These are phyloP conservation scores for Anolis apletophallus DNA, from an alignment of 2,797 vertebrate genomes.

Conservation along the genomic window DNA sequence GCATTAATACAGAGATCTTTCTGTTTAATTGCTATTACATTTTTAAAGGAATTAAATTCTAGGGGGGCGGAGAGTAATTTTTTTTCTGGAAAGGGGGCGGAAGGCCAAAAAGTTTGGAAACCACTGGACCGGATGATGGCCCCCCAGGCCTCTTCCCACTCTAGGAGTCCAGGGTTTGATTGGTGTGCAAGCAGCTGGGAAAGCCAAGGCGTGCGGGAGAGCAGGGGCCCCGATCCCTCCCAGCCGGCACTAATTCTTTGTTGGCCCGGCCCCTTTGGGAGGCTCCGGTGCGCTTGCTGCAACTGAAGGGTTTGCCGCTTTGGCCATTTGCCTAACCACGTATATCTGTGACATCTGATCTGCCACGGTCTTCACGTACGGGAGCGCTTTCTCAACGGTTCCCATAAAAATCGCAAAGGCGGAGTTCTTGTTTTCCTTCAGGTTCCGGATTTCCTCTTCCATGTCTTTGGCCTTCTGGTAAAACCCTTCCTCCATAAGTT, in stretches of 20 bases:
- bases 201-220: no score
- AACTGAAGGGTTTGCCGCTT: neutral
- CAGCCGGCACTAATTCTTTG: neutral
- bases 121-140: no score
- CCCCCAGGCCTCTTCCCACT: no score
- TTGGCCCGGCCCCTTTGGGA: neutral
- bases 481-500: constrained; percentile 13
- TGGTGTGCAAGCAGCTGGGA: neutral
- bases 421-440: neutral
- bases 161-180: no score
- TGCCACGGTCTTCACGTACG: fast-evolving
- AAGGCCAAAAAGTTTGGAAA: no score
- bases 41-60: no score
- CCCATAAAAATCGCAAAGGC: fast-evolving
- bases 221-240: neutral
- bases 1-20: no score
- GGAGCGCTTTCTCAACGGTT: no score
- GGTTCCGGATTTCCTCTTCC: neutral
- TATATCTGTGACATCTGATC: fast-evolving
- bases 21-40: no score
- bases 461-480: neutral
- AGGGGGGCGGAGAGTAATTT: no score
- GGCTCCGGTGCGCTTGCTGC: neutral
- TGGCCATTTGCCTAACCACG: no score
- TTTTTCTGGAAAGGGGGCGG: no score